Evolutionary conservation across 35 echinoderm and acorn worm genomes (phyloP).

Genomic region (Lytechinus variegatus): DNA sequence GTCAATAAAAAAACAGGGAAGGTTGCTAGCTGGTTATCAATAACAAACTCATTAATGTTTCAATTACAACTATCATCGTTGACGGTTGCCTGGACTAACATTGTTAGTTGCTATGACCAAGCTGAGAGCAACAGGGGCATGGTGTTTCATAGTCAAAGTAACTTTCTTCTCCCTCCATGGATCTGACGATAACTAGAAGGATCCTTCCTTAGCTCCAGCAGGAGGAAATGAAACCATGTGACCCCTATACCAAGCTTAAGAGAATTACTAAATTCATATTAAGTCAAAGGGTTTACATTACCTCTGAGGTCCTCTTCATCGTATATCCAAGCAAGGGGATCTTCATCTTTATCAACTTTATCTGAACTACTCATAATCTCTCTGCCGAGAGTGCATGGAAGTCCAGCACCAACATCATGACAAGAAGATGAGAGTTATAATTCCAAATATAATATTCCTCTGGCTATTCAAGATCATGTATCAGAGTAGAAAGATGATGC

Average conservation of each 20-base stretch:
- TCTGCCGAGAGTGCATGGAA: not conserved
- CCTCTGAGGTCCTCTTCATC: slow-evolving; percentile 37
- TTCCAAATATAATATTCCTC: not conserved
- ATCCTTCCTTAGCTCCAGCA: no score
- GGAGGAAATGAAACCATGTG: no score
- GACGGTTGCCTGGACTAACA: not conserved
- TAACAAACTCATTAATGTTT: not conserved
- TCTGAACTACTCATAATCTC: not conserved
- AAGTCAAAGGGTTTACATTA: not conserved
- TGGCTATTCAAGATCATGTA: not conserved
- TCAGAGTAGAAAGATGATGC: not conserved
- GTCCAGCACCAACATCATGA: not conserved
- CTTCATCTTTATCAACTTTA: not conserved
- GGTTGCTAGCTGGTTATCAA: not conserved
- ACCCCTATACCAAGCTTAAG: no score
- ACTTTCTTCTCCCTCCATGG: no score
- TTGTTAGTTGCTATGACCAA: no score
- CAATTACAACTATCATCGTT: not conserved
- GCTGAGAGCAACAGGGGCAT: no score
- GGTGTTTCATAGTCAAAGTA: no score
- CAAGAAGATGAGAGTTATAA: not conserved
- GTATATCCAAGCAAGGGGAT: slow-evolving; percentile 25
- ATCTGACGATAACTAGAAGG: no score
- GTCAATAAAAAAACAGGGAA: no score
- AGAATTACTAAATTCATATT: no score